These are phyloP conservation scores for Decapterus maruadsi DNA, from an alignment of 2,797 vertebrate genomes.

Conservation along the genomic window DNA sequence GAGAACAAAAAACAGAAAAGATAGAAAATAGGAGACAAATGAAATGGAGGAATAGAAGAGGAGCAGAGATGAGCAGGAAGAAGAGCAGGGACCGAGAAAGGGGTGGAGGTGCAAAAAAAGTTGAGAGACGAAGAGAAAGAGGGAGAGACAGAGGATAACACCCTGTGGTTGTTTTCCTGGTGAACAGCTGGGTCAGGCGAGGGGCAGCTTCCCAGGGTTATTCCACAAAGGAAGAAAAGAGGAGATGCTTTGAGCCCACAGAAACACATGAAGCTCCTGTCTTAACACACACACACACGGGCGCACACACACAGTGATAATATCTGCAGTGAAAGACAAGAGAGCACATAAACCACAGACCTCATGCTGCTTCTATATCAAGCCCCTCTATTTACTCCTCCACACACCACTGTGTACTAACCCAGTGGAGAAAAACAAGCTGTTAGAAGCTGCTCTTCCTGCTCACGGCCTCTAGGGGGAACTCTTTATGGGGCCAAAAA, in stretches of 20 bases:
- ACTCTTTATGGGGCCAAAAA: slow-evolving; percentile 35
- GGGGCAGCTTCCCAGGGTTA: slow-evolving; percentile 67
- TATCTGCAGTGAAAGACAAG: slow-evolving; percentile 25
- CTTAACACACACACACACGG: slow-evolving; percentile 14
- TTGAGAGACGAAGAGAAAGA: slow-evolving; percentile 31
- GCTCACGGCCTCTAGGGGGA: slow-evolving; percentile 53
- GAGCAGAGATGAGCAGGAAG: neutral
- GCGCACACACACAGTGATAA: slow-evolving; percentile 1
- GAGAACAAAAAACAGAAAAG: neutral
- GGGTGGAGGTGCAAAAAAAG: neutral
- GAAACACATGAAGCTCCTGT: slow-evolving; percentile 53
- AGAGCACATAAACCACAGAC: slow-evolving; percentile 37
- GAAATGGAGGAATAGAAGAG: neutral
- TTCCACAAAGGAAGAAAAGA: slow-evolving; percentile 45
- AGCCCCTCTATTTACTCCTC: slow-evolving; percentile 47
- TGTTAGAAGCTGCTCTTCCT: slow-evolving; percentile 6
- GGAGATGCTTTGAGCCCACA: slow-evolving; percentile 45
- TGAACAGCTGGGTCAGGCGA: slow-evolving; percentile 62
- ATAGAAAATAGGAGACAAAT: neutral
- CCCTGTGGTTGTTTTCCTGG: slow-evolving; percentile 63
- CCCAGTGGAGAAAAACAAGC: neutral
- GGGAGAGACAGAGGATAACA: slow-evolving; percentile 44
- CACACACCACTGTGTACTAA: slow-evolving; percentile 22
- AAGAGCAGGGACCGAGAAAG: neutral
- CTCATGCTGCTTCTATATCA: slow-evolving; percentile 54